These are phyloP conservation scores for Drosophila yooni DNA, from an alignment of 2,888 invertebrate genomes.

Conservation along the genomic window DNA sequence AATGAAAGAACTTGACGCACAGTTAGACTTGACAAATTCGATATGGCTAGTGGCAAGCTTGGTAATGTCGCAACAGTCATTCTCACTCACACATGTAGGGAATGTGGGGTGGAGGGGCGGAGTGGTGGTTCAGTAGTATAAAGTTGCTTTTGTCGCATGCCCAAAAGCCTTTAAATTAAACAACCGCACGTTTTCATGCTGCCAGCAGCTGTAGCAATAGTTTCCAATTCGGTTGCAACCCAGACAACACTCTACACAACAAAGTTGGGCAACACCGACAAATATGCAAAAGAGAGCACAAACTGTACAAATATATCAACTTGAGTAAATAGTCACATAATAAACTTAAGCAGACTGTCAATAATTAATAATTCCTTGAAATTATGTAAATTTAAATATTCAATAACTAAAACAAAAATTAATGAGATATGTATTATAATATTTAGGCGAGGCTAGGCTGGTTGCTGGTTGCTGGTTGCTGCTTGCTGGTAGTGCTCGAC, in stretches of 20 bases:
- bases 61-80: neutral
- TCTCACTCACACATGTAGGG: neutral
- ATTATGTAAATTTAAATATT: neutral
- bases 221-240: conserved; percentile 8
- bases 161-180: conserved; percentile 73
- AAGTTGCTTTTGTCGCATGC: conserved; percentile 48
- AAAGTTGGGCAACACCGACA: conserved; percentile 60
- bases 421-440: neutral
- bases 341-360: neutral
- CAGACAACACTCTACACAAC: conserved; percentile 31
- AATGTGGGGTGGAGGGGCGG: neutral
- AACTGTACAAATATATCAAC: neutral
- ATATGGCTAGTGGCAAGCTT: neutral
- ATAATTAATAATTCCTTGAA: conserved; percentile 1
- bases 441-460: neutral
- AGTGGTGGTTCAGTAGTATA: neutral
- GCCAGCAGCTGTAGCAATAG: conserved; percentile 7
- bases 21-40: neutral
- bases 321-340: neutral
- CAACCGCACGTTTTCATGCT: conserved; percentile 64
- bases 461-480: neutral
- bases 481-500: neutral
- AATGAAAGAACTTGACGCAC: neutral
- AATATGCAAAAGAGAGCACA: conserved; percentile 24
- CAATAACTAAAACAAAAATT: neutral